Evolutionary conservation across 2,797 vertebrate genomes (phyloP).

Genomic region (Rhinophrynus dorsalis): DNA sequence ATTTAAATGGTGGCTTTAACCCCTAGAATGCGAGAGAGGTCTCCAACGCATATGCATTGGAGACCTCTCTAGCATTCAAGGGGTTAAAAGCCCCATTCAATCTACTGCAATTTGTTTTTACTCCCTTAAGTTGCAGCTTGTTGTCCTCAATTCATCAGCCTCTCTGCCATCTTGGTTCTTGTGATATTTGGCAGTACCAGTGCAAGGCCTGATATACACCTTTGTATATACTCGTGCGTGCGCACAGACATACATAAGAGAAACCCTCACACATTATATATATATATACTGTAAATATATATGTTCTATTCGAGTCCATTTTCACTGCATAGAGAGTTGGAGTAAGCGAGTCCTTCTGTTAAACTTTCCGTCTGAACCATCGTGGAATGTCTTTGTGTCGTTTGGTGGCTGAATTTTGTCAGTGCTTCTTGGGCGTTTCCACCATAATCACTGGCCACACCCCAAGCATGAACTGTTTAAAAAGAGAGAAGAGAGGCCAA

Average conservation of each 20-base stretch:
- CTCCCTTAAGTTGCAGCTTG: no score
- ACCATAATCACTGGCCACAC: constrained; percentile 91
- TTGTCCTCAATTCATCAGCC: no score
- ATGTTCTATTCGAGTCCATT: constrained; percentile 43
- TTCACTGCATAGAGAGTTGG: constrained; percentile 34
- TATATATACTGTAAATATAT: constrained; percentile 8
- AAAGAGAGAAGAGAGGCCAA: not conserved
- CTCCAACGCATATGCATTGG: no score
- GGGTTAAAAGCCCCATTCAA: no score
- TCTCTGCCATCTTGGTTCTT: constrained; percentile 23
- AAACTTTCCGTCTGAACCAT: constrained; percentile 45
- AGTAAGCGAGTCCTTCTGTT: constrained; percentile 47
- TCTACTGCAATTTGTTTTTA: no score
- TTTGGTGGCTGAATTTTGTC: constrained; percentile 59
- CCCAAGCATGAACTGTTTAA: constrained; percentile 84
- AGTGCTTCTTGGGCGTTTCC: constrained; percentile 83
- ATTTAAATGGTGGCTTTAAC: no score
- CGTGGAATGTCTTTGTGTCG: constrained; percentile 51
- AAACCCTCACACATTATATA: not conserved
- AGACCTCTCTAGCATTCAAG: no score
- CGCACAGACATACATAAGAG: not conserved
- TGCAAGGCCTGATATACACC: not conserved
- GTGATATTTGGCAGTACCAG: not conserved
- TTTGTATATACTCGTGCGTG: not conserved
- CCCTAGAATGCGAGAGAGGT: no score